Base-by-base conservation (phyloP, 2,888 invertebrate genomes). In the Trachelus tabidus region DNA sequence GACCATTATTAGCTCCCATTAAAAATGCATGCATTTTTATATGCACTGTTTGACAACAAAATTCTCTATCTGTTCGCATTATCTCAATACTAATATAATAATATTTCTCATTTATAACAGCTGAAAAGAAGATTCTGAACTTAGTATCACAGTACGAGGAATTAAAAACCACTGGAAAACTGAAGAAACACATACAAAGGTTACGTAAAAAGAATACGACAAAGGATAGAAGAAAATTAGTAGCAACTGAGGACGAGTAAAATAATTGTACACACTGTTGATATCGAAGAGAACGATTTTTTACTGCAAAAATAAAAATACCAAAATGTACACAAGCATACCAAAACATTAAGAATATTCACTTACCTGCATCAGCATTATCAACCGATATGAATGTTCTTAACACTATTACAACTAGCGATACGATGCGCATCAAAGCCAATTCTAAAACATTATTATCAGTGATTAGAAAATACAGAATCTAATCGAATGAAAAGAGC, bases 181-280 rank as follows among this genome's bases (percentile, higher is more conserved):
- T 98, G 2, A 95, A 95, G 83, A 95, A 97, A 83, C 97, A 98
- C 88, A 94, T 98, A 83, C 95, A 95, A 86, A 95, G 96, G 82
- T 93, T 96, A 78, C 94, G 96, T 33, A 97, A 97, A 89, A 97
- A 97, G 90, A 93, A 95, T 79, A 93, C 94, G 4, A 83, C 77
- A 23, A 91, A 86, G 77, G 89, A 89, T 40, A 85, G 89, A 76
- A 82, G 82, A 68, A 86, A 84, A 78, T 82, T 91, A 33, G 79
- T 79, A 6, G 73, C 71, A 3, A 71, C 33, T 12, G 71, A 34
- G 9, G 33, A 71, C 33, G 6, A 71, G 34, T 71, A 71, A 31
- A 71, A 56, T 23, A 23, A 23, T 23, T 56, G 56, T 23, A 23
- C 56, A 23, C 56, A 23, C 23, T 56, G 56, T 56, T 23, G 56